Base-by-base conservation (phyloP, 2,888 invertebrate species). In the Lobophora halterata region DNA sequence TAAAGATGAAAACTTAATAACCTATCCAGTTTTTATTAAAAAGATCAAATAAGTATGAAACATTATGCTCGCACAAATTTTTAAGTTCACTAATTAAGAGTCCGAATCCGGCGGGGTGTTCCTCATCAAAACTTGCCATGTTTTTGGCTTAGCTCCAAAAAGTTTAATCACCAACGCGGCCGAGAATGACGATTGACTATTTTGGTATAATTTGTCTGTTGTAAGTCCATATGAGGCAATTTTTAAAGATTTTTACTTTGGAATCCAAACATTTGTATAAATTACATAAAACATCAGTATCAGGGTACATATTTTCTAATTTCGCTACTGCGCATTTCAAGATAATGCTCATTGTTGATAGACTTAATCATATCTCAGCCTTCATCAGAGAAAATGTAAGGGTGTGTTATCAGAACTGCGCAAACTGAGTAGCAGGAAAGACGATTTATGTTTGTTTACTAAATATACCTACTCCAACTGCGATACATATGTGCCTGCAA, bases 391-490 rank as follows among this genome's bases (percentile, higher is more conserved):
- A 57, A 49, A 55, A 48, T 52, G 51, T 58, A 58, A 61, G 52
- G 60, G 60, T 52, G 52, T 47, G 46, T 46, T 64, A 60, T 64
- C 52, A 62, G 35, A 36, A 29, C 34, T 46, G 37, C 33, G 47
- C 52, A 52, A 58, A 58, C 46, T 43, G 47, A 49, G 38, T 26
- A 35, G 41, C 54, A 57, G 55, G 59, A 45, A 50, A 41, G 40
- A 46, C 38, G 24, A 31, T 32, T 35, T 36, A 38, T 47, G 23
- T 39, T 49, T 57, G 76, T 81, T 82, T 80, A 71, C 43, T 66
- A 79, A 79, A 80, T 76, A 79, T 53, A n/a, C n/a, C n/a, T n/a
- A 62, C 55, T 56, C 47, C 66, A 61, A 66, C 62, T 71, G 68
- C 62, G 55, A 65, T 56, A 65, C 78, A 77, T 76, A 62, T 77